phyloP scores from a whole-genome alignment of 1,140 invertebrate species.

The Neuroterus valhalla region DNA sequence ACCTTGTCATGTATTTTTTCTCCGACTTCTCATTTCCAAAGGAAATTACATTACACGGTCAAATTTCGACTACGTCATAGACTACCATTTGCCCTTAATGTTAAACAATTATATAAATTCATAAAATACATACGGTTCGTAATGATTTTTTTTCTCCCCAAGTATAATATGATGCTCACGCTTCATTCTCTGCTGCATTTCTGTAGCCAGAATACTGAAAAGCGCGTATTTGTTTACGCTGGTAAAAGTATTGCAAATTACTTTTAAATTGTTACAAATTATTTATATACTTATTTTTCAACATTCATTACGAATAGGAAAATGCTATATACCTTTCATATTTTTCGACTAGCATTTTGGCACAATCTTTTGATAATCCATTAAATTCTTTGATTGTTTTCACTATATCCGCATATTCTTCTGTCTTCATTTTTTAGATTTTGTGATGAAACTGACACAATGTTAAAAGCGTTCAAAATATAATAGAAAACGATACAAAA shows the following conservation, averaged over 20 bases:
- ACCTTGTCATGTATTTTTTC: no score
- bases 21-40: no score
- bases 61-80: no score
- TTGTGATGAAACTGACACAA: neutral
- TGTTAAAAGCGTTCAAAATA: neutral
- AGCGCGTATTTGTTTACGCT: slow-evolving; percentile 64
- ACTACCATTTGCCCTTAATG: no score
- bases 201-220: slow-evolving; percentile 75
- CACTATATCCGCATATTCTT: slow-evolving; percentile 56
- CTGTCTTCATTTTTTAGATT: slow-evolving; percentile 52
- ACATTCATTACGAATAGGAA: slow-evolving; percentile 9
- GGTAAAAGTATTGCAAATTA: slow-evolving; percentile 45
- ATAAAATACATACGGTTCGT: slow-evolving; percentile 50
- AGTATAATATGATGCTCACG: slow-evolving; percentile 58
- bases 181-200: slow-evolving; percentile 72
- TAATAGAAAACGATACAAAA: no score
- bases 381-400: slow-evolving; percentile 55
- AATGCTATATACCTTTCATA: slow-evolving; percentile 50
- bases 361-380: slow-evolving; percentile 61
- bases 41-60: no score
- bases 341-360: slow-evolving; percentile 54
- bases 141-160: slow-evolving; percentile 50
- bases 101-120: slow-evolving; percentile 4
- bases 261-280: slow-evolving; percentile 25
- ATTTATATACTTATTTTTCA: slow-evolving; percentile 25